Evolutionary conservation across 2,888 invertebrate species (phyloP).

Genomic region (Apodemia zela): DNA sequence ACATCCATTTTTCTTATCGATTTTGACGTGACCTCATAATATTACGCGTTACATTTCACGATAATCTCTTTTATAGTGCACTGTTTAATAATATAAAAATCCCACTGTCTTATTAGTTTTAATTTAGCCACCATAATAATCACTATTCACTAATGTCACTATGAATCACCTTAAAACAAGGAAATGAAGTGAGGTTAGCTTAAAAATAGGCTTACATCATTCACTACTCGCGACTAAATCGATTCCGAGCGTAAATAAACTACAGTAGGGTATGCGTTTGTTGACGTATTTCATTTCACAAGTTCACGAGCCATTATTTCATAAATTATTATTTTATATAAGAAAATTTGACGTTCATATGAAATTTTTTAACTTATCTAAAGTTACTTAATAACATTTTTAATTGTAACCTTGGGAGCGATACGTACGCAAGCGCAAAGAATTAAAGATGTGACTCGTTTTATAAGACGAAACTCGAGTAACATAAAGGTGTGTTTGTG

Average conservation of each 20-base stretch:
- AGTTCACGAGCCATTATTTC: conserved; percentile 24
- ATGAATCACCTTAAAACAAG: conserved; percentile 53
- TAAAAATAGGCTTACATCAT: conserved; percentile 60
- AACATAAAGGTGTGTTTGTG: conserved; percentile 40
- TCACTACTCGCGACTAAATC: conserved; percentile 35
- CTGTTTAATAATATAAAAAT: conserved; percentile 19
- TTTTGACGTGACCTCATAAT: conserved; percentile 34
- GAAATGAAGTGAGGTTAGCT: conserved; percentile 64
- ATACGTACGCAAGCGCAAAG: conserved; percentile 5
- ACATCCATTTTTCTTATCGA: conserved; percentile 55
- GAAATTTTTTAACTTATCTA: not conserved
- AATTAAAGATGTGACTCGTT: conserved; percentile 12
- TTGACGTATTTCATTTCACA: conserved; percentile 22
- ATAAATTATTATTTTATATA: not conserved
- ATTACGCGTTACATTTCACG: conserved; percentile 14
- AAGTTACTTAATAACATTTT: not conserved
- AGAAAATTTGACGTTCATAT: too few relatives aligned
- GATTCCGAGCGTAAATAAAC: conserved; percentile 60
- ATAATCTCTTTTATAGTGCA: conserved; percentile 20
- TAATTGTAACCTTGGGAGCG: not conserved
- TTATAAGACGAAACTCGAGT: conserved; percentile 6
- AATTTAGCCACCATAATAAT: conserved; percentile 13
- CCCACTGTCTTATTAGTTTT: conserved; percentile 13
- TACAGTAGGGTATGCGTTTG: conserved; percentile 34
- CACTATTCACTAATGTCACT: conserved; percentile 18